A percentile compares a stretch with the other conserved stretches of the same genome.
Evolutionary conservation across 2,797 vertebrate species (phyloP).

Genomic region (Falco cherrug): DNA sequence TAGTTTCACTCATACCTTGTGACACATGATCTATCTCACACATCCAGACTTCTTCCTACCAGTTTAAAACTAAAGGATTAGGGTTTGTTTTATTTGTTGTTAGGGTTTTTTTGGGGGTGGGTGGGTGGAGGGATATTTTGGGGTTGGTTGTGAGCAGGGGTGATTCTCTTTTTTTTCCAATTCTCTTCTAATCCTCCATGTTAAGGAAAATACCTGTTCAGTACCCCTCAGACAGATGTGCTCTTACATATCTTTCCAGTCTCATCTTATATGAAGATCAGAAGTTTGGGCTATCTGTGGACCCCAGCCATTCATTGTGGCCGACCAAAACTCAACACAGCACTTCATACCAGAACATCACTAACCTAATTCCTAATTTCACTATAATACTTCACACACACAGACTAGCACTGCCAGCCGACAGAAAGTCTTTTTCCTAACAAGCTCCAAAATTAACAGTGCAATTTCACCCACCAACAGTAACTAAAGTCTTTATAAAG

Average conservation of each 20-base stretch:
- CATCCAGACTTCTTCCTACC: background rate
- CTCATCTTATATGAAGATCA: background rate
- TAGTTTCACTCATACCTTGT: background rate
- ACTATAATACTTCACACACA: background rate
- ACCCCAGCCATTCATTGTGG: background rate
- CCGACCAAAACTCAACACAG: background rate
- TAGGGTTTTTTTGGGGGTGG: background rate
- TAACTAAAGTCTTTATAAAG: no score
- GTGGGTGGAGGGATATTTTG: background rate
- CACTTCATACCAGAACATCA: background rate
- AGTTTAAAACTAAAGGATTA: background rate
- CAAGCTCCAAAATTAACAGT: background rate
- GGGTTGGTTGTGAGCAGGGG: no score
- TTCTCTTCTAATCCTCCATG: background rate
- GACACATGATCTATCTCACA: accelerated
- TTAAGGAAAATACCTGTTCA: background rate
- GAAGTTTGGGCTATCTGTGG: background rate
- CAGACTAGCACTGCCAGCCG: background rate
- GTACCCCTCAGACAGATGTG: background rate
- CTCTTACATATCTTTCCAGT: background rate
- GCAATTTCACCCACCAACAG: background rate
- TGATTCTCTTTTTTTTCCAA: background rate
- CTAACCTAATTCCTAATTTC: background rate
- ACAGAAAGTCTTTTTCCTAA: background rate
- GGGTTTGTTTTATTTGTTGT: background rate